Conservation (phyloP, 2,888 invertebrate genomes). For the Dryadula phaetusa region DNA sequence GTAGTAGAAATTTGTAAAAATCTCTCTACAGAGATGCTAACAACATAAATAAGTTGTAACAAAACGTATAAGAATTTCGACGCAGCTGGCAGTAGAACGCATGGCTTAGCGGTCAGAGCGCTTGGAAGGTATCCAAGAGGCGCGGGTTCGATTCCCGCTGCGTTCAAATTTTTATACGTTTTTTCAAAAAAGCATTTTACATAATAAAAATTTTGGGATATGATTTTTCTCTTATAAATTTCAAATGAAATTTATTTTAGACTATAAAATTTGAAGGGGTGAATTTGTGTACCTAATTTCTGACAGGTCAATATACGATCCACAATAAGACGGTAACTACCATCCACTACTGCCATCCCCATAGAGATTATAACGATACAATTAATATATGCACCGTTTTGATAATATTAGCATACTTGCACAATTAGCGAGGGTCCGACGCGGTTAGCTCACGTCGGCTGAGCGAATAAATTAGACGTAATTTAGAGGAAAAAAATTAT, state of each 20-base stretch:
- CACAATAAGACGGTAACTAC: conserved; percentile 36
- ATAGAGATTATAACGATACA: conserved; percentile 43
- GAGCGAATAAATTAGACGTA: conserved; percentile 19
- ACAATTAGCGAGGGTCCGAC: conserved; percentile 55
- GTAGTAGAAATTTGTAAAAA: no score
- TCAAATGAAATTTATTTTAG: neutral
- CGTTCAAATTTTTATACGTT: no score
- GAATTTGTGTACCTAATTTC: neutral
- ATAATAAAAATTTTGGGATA: no score
- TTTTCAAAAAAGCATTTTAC: no score
- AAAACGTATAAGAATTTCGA: no score
- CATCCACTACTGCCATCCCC: conserved; percentile 9
- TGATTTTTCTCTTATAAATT: no score
- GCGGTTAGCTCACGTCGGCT: conserved; percentile 32
- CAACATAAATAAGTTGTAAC: no score
- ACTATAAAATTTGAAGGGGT: neutral
- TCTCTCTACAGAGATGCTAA: no score
- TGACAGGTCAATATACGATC: conserved; percentile 46
- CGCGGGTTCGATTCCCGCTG: no score
- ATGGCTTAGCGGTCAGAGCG: no score
- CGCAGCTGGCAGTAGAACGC: no score
- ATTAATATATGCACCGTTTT: conserved; percentile 56
- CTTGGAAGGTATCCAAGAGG: no score
- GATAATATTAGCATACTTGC: conserved; percentile 61
- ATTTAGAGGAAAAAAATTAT: conserved; percentile 11